These are phyloP conservation scores for Formicarius rufipectus DNA, from an alignment of 2,113 vertebrate species.

Conservation along the genomic window DNA sequence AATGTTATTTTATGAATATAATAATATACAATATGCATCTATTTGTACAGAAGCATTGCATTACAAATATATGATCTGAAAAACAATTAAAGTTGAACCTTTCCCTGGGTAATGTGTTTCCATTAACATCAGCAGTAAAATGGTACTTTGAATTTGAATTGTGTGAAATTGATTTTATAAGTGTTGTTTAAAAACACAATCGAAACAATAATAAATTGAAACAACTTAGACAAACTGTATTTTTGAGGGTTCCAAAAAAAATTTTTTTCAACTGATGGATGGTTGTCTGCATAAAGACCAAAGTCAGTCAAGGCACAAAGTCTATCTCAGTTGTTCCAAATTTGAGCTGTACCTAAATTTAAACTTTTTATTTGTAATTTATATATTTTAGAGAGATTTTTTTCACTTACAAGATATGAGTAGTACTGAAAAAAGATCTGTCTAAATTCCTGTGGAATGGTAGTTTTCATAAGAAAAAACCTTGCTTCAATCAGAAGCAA, in stretches of 20 bases:
- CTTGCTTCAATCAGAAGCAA: not conserved
- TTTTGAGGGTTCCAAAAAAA: not conserved
- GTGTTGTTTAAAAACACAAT: not conserved
- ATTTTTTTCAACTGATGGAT: not conserved
- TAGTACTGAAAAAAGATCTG: not conserved
- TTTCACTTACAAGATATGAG: not conserved
- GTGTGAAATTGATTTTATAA: not conserved
- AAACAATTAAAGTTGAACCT: not conserved
- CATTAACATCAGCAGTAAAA: not conserved
- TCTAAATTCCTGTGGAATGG: not conserved
- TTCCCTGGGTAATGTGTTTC: not conserved
- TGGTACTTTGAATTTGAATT: not conserved
- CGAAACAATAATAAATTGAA: not conserved
- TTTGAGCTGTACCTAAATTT: not conserved
- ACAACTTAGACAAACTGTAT: not conserved
- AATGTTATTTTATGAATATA: not conserved
- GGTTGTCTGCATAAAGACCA: not conserved
- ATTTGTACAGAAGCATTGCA: not conserved
- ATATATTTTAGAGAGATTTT: not conserved
- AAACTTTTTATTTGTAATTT: not conserved
- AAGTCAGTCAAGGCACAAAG: not conserved
- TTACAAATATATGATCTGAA: not conserved
- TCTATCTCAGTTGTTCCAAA: not conserved
- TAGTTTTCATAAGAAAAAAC: not conserved
- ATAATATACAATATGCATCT: not conserved